A percentile compares a stretch with the other conserved stretches of the same genome.
phyloP scores from a whole-genome alignment of 2,797 vertebrate genomes.

The Anniella stebbinsi region DNA sequence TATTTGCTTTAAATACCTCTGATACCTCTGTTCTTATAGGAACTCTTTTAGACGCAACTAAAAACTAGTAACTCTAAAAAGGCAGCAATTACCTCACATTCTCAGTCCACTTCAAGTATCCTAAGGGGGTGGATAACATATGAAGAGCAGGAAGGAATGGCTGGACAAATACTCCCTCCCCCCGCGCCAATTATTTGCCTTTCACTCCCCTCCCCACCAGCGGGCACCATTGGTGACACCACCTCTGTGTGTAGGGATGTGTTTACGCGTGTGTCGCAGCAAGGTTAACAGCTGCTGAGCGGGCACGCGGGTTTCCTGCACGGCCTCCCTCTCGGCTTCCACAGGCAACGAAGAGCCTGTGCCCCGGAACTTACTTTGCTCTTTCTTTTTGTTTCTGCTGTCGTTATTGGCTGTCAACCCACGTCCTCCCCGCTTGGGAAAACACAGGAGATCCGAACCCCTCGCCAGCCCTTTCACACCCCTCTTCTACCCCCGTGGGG shows the following conservation, averaged over 20 bases:
- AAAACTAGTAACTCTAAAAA: background rate
- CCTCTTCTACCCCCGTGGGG: fast-evolving
- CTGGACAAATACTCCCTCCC: background rate
- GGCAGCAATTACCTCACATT: too few relatives aligned
- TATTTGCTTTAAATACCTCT: background rate
- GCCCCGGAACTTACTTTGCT: background rate
- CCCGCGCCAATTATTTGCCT: background rate
- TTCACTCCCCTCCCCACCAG: background rate
- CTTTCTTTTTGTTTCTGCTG: background rate
- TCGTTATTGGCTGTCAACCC: background rate
- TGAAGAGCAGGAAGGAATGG: background rate
- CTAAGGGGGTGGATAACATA: background rate
- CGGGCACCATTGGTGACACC: background rate
- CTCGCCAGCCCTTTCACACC: too few relatives aligned
- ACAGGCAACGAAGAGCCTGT: background rate
- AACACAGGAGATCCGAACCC: background rate
- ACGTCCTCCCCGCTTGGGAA: too few relatives aligned
- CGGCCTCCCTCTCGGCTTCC: background rate
- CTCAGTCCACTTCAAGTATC: background rate
- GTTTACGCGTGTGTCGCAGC: background rate
- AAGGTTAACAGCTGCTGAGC: background rate
- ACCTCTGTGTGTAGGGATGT: too few relatives aligned
- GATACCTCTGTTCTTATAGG: background rate
- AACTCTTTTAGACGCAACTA: background rate
- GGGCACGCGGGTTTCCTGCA: background rate